Conservation (phyloP, 2,113 vertebrate genomes). For the Heterotis niloticus region DNA sequence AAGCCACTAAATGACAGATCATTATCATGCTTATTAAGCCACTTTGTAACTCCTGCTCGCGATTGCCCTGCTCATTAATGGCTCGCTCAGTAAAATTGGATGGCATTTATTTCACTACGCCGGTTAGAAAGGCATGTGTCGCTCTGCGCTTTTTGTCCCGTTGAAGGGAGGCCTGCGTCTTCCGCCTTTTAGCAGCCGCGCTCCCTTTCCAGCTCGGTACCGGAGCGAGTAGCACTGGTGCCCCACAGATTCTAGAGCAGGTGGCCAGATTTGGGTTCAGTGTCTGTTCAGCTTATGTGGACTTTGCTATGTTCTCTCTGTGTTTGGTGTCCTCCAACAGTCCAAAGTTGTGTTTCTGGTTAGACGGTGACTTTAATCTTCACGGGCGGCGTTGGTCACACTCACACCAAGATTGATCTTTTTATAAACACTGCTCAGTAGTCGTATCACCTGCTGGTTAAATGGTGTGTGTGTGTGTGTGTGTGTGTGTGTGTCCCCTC, state of each 20-base stretch:
- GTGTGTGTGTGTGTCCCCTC: no score
- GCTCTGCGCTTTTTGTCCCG: slow-evolving; percentile 9
- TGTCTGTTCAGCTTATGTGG: no score
- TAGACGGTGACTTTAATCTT: no score
- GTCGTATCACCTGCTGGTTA: neutral
- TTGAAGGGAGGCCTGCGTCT: neutral
- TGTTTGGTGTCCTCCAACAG: no score
- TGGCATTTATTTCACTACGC: slow-evolving; percentile 63
- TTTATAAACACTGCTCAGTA: neutral
- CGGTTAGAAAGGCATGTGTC: slow-evolving; percentile 60
- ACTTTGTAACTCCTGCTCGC: slow-evolving; percentile 68
- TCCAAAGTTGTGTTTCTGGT: no score
- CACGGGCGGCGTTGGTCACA: neutral
- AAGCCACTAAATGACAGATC: slow-evolving; percentile 67
- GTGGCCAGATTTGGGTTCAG: no score
- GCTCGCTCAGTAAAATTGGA: slow-evolving; percentile 62
- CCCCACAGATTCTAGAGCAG: no score
- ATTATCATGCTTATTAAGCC: slow-evolving; percentile 73
- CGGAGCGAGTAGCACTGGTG: no score
- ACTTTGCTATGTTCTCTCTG: no score
- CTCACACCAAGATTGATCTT: neutral
- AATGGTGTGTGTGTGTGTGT: no score
- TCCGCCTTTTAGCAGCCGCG: no score
- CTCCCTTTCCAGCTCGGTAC: neutral
- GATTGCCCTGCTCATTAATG: slow-evolving; percentile 59